Percentiles rank a stretch among this genome's conserved stretches.
Evolutionary conservation across 2,888 invertebrate species (phyloP).

Genomic region (Sialis fuliginosa): DNA sequence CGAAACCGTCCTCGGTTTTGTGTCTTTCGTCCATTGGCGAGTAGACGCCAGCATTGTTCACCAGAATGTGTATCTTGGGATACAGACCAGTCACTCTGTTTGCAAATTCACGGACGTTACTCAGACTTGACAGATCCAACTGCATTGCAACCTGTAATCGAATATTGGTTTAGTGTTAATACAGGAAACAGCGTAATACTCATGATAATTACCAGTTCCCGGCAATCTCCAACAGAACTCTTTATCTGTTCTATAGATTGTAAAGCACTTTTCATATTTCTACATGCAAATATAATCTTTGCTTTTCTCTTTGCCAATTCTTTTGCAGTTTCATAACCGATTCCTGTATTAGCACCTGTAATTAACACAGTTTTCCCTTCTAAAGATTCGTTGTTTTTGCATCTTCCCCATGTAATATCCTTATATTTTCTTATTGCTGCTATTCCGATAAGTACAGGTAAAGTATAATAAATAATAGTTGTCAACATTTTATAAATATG

Average conservation of each 20-base stretch:
- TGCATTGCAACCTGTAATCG: slow-evolving; percentile 43
- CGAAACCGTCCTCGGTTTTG: slow-evolving; percentile 54
- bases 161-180: neutral
- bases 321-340: slow-evolving; percentile 63
- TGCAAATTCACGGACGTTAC: slow-evolving; percentile 55
- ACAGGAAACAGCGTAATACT: neutral
- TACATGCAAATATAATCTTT: slow-evolving; percentile 63
- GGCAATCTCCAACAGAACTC: slow-evolving; percentile 30
- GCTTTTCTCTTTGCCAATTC: slow-evolving; percentile 56
- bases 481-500: slow-evolving; percentile 1
- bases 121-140: slow-evolving; percentile 54
- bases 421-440: slow-evolving; percentile 33
- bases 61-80: slow-evolving; percentile 50
- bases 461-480: slow-evolving; percentile 1
- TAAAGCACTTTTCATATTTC: slow-evolving; percentile 46
- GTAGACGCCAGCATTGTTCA: slow-evolving; percentile 68
- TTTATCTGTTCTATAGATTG: slow-evolving; percentile 46
- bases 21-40: slow-evolving; percentile 35
- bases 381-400: slow-evolving; percentile 31
- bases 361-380: slow-evolving; percentile 56
- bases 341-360: slow-evolving; percentile 71
- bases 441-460: slow-evolving; percentile 19
- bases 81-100: slow-evolving; percentile 44
- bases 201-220: slow-evolving; percentile 36
- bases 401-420: slow-evolving; percentile 37